phyloP scores from a whole-genome alignment of 2,797 vertebrate genomes.

The Pseudochirops cupreus region DNA sequence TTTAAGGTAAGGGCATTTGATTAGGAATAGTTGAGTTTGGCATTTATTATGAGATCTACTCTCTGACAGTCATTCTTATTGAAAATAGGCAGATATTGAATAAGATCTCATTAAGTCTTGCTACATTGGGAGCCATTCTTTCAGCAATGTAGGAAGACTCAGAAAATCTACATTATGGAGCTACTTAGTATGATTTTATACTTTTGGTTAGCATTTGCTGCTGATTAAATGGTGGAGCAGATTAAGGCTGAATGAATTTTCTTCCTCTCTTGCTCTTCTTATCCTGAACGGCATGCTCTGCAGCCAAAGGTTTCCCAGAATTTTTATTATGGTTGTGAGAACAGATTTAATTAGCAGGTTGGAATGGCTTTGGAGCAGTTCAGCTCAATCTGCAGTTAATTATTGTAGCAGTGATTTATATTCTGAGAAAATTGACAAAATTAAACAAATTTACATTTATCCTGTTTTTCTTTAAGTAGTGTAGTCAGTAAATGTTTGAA shows the following conservation, averaged over 20 bases:
- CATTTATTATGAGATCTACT: neutral
- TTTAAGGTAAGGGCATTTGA: neutral
- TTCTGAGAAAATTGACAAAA: constrained; percentile 80
- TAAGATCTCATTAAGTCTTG: constrained; percentile 42
- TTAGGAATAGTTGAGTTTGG: neutral
- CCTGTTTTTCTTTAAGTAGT: constrained; percentile 65
- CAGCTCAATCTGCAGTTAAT: constrained; percentile 76
- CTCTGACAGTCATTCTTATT: constrained; percentile 36
- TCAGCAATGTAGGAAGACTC: constrained; percentile 50
- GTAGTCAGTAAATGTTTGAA: constrained; percentile 7
- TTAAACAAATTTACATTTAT: constrained; percentile 73
- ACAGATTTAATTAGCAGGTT: constrained; percentile 82
- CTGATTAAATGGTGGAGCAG: constrained; percentile 66
- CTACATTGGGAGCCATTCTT: constrained; percentile 6
- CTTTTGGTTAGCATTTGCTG: constrained; percentile 75
- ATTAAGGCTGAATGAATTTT: constrained; percentile 73
- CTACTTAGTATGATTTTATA: constrained; percentile 52
- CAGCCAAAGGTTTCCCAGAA: constrained; percentile 81
- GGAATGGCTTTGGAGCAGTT: constrained; percentile 68
- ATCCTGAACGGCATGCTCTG: constrained; percentile 68
- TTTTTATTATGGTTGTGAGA: constrained; percentile 80
- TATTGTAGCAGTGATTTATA: constrained; percentile 76
- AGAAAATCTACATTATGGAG: constrained; percentile 68
- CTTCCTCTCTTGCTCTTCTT: constrained; percentile 46
- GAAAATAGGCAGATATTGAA: constrained; percentile 41